Conservation (phyloP, 2,797 vertebrate genomes). For the Muscicapa comitata region DNA sequence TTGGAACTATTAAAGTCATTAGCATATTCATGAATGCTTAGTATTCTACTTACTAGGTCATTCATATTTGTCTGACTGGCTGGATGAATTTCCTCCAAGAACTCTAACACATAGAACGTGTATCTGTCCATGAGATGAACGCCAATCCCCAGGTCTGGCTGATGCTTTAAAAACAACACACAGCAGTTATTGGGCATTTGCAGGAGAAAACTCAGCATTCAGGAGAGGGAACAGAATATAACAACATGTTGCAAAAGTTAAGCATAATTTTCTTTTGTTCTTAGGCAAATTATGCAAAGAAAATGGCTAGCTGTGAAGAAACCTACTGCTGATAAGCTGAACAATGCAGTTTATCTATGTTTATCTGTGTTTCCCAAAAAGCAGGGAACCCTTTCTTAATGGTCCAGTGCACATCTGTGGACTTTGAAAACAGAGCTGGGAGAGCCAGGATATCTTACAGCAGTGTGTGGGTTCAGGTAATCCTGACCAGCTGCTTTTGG, state of each 20-base stretch:
- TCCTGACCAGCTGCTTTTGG: not conserved
- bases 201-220: not conserved
- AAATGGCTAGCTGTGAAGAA: not conserved
- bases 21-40: not conserved
- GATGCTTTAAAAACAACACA: slow-evolving; percentile 81
- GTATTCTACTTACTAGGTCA: slow-evolving; percentile 84
- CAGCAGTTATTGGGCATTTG: not conserved
- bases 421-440: not conserved
- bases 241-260: not conserved
- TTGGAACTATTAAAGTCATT: not conserved
- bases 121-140: slow-evolving; percentile 98
- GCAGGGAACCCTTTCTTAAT: not conserved
- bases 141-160: slow-evolving; percentile 93
- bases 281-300: not conserved
- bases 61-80: slow-evolving; percentile 95
- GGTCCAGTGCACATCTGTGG: not conserved
- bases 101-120: slow-evolving; percentile 96
- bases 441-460: not conserved
- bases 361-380: not conserved
- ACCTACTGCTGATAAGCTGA: not conserved
- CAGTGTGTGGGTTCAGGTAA: not conserved
- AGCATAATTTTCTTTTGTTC: not conserved
- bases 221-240: not conserved
- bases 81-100: slow-evolving; percentile 96
- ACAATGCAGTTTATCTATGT: not conserved